These are phyloP conservation scores for Drosophila paracracens DNA, from an alignment of 2,888 invertebrate genomes.

Conservation along the genomic window DNA sequence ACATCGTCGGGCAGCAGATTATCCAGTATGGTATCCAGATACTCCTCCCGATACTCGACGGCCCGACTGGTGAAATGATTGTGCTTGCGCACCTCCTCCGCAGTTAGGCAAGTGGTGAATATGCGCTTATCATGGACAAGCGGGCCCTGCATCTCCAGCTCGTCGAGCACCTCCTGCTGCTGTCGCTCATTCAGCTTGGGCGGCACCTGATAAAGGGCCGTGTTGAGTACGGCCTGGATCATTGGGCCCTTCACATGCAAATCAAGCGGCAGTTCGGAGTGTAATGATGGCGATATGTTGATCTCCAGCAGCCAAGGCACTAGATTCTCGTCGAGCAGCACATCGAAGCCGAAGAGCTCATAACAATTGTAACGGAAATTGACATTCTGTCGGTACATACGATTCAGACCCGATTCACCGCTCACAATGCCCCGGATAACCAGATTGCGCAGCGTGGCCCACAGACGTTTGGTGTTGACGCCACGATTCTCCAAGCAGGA, in stretches of 20 bases:
- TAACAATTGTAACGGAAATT: constrained; percentile 94
- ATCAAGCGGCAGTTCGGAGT: constrained; percentile 94
- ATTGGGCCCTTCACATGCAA: constrained; percentile 97
- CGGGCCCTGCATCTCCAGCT: constrained; percentile 84
- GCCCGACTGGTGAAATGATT: constrained; percentile 83
- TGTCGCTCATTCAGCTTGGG: constrained; percentile 83
- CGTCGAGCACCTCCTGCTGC: constrained; percentile 81
- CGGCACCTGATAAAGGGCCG: constrained; percentile 93
- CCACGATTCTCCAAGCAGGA: constrained; percentile 86
- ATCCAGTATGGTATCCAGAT: constrained; percentile 92
- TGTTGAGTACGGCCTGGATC: constrained; percentile 95
- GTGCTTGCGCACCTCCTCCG: constrained; percentile 88
- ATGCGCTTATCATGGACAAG: constrained; percentile 89
- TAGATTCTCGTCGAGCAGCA: constrained; percentile 94
- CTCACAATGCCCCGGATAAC: constrained; percentile 97
- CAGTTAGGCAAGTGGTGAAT: constrained; percentile 89
- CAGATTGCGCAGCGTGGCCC: constrained; percentile 94
- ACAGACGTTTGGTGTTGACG: constrained; percentile 91
- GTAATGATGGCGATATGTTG: constrained; percentile 95
- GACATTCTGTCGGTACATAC: constrained; percentile 90
- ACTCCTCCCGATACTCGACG: constrained; percentile 83
- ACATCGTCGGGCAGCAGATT: constrained; percentile 96
- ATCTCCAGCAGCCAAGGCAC: constrained; percentile 98
- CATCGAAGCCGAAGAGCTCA: constrained; percentile 98
- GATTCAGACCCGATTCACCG: constrained; percentile 91